Conservation (phyloP, 1,140 invertebrate genomes). For the Linepithema humile region DNA sequence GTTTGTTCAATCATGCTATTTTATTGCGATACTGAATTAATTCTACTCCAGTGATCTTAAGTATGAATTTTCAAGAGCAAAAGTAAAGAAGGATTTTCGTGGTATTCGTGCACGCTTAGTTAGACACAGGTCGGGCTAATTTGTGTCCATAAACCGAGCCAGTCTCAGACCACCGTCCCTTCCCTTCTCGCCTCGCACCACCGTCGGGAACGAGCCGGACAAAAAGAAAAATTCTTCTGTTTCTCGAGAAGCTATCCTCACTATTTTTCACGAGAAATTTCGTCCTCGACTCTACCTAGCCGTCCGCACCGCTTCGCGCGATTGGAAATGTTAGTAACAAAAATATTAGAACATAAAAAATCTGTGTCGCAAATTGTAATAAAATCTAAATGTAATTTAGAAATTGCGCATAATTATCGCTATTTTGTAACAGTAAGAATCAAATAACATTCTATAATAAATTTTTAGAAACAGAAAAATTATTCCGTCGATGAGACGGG, state of each 20-base stretch:
- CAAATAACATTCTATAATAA: background rate
- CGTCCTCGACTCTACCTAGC: conserved; percentile 69
- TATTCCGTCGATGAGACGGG: background rate
- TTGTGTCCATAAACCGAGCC: conserved; percentile 81
- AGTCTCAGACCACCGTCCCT: conserved; percentile 81
- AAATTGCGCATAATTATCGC: background rate
- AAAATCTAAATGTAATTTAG: conserved; percentile 21
- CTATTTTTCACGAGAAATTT: conserved; percentile 63
- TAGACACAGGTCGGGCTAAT: conserved; percentile 75
- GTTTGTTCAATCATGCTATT: background rate
- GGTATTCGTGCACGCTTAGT: background rate
- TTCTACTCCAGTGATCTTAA: background rate
- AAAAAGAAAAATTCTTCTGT: conserved; percentile 56
- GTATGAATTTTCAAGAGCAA: background rate
- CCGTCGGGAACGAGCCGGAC: conserved; percentile 63
- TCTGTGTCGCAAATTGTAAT: background rate
- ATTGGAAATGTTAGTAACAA: conserved; percentile 29
- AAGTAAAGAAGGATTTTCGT: background rate
- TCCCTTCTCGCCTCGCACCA: conserved; percentile 68
- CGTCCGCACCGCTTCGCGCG: conserved; percentile 70
- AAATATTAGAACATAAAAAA: conserved; percentile 1
- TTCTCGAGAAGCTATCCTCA: conserved; percentile 55
- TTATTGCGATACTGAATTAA: no score
- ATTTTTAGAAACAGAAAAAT: conserved; percentile 8
- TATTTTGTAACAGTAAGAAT: background rate